Conservation (phyloP, 2,888 invertebrate species). For the Parelbella ahira region DNA sequence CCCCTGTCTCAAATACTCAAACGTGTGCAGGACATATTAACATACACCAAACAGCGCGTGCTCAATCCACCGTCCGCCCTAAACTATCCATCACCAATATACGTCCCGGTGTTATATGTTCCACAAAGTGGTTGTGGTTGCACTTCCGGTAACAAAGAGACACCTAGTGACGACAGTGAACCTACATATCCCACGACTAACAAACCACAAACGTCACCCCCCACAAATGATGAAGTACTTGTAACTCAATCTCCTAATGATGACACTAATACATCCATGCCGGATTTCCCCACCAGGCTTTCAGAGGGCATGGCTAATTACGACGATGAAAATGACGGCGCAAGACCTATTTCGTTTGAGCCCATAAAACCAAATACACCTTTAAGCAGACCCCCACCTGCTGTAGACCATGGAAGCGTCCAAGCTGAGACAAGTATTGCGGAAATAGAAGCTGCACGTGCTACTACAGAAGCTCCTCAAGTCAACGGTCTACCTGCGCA, state of each 20-base stretch:
- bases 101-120: conserved; percentile 29
- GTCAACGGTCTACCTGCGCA: neutral
- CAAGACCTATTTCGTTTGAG: conserved; percentile 57
- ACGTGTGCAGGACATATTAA: conserved; percentile 31
- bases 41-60: conserved; percentile 28
- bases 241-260: neutral
- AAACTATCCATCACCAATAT: conserved; percentile 25
- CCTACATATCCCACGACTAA: neutral
- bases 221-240: neutral
- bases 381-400: conserved; percentile 35
- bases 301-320: conserved; percentile 28
- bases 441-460: neutral
- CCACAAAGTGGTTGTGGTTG: conserved; percentile 29
- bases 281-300: conserved; percentile 11
- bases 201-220: conserved; percentile 1
- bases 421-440: conserved; percentile 31
- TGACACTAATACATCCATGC: conserved; percentile 2
- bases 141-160: conserved; percentile 15
- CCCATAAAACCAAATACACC: conserved; percentile 39
- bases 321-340: conserved; percentile 42
- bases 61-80: conserved; percentile 17
- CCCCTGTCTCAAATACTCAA: conserved; percentile 30
- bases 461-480: neutral
- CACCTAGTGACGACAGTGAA: conserved; percentile 5
- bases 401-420: conserved; percentile 46